A percentile compares a stretch with the other conserved stretches of the same genome.
phyloP scores from a whole-genome alignment of 2,797 vertebrate species.

The Staurois parvus region DNA sequence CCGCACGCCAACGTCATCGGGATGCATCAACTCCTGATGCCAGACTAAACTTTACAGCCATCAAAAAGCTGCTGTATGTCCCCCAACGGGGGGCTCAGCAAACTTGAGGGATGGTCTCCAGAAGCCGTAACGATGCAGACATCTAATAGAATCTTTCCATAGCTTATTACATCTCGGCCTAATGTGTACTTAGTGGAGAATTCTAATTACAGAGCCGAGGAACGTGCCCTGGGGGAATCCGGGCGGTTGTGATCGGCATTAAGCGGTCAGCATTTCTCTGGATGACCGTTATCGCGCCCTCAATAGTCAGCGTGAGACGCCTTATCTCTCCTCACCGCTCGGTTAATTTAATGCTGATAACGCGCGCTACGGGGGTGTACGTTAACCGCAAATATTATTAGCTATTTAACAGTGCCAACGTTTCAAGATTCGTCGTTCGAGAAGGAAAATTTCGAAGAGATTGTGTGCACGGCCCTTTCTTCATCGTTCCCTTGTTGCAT shows the following conservation, averaged over 20 bases:
- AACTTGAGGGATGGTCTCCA: constrained; percentile 18
- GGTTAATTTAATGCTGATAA: neutral
- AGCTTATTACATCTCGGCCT: constrained; percentile 50
- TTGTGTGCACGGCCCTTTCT: too few species aligned
- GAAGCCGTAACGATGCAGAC: constrained; percentile 19
- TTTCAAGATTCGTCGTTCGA: too few species aligned
- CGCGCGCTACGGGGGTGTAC: neutral
- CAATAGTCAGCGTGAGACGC: constrained; percentile 20
- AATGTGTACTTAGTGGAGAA: constrained; percentile 56
- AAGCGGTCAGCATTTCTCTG: constrained; percentile 53
- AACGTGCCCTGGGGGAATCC: constrained; percentile 44
- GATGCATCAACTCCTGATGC: neutral
- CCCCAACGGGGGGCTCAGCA: neutral
- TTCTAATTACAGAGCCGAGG: constrained; percentile 54
- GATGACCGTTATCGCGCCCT: constrained; percentile 33
- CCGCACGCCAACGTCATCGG: neutral
- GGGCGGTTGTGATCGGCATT: constrained; percentile 28
- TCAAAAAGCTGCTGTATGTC: neutral
- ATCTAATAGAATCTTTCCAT: constrained; percentile 41
- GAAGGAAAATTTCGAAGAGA: too few species aligned
- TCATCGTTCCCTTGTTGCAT: too few species aligned
- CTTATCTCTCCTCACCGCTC: neutral
- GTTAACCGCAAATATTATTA: neutral
- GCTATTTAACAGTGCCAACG: neutral
- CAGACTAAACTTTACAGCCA: neutral